Conservation (phyloP, 2,888 invertebrate genomes). For the Spilosoma lubricipeda region DNA sequence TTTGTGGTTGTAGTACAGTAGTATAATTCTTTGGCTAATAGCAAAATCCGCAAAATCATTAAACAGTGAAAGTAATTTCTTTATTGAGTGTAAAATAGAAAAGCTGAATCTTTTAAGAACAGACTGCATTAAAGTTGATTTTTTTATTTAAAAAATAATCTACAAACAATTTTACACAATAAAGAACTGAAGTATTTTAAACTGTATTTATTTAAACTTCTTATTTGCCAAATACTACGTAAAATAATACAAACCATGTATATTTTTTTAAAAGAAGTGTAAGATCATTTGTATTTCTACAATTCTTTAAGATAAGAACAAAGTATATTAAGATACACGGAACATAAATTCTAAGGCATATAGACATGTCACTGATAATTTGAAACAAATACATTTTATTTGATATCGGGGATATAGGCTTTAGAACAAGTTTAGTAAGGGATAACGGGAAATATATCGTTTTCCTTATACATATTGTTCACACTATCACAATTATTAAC, state of each 20-base stretch:
- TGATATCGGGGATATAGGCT: neutral
- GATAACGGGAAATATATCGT: neutral
- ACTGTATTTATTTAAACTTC: neutral
- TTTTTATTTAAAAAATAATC: too few relatives aligned
- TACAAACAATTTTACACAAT: too few relatives aligned
- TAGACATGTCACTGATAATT: slow-evolving; percentile 1
- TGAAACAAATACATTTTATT: slow-evolving; percentile 6
- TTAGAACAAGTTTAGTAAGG: neutral
- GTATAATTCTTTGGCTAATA: neutral
- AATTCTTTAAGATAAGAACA: neutral
- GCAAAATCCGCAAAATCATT: neutral
- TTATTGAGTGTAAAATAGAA: neutral
- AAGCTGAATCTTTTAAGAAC: too few relatives aligned
- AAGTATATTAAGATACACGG: neutral
- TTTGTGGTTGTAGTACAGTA: neutral
- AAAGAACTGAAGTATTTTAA: too few relatives aligned
- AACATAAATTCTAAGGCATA: neutral
- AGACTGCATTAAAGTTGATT: too few relatives aligned
- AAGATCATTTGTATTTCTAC: neutral
- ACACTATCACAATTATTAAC: neutral
- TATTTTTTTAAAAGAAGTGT: neutral
- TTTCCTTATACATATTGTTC: neutral
- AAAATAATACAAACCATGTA: neutral
- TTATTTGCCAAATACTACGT: neutral
- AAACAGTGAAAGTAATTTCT: neutral